Evolutionary conservation across 37 sponge, comb jelly and placozoan genomes (phyloP).

Genomic region (Ephydatia muelleri): DNA sequence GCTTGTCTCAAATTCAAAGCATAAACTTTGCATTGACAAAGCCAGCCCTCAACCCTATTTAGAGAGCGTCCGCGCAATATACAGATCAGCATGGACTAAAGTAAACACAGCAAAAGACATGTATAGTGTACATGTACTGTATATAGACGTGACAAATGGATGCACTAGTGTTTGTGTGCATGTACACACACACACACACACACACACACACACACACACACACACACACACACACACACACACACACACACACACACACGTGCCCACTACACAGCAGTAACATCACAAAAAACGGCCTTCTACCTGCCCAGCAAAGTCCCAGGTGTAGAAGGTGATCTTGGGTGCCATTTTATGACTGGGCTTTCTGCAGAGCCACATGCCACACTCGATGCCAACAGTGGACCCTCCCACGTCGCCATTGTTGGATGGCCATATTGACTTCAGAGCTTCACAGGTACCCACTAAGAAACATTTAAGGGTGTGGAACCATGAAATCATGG

Average conservation of each 20-base stretch:
- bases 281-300: background rate
- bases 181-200: background rate
- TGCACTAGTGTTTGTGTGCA: background rate
- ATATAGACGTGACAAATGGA: background rate
- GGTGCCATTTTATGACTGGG: background rate
- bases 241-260: conserved; percentile 7
- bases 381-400: conserved; percentile 75
- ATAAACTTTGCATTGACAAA: too few species aligned
- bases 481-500: too few species aligned
- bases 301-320: conserved; percentile 88
- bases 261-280: background rate
- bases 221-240: conserved; percentile 1
- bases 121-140: background rate
- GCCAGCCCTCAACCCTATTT: too few species aligned
- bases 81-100: too few species aligned
- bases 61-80: too few species aligned
- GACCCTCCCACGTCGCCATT: background rate
- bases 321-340: conserved; percentile 70
- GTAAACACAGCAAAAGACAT: background rate
- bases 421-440: background rate
- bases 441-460: background rate
- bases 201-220: too few species aligned
- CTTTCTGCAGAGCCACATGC: conserved; percentile 46
- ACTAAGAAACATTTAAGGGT: background rate
- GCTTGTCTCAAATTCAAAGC: too few species aligned